phyloP scores from a whole-genome alignment of 2,797 vertebrate species.

The Euphonia xanthogaster region DNA sequence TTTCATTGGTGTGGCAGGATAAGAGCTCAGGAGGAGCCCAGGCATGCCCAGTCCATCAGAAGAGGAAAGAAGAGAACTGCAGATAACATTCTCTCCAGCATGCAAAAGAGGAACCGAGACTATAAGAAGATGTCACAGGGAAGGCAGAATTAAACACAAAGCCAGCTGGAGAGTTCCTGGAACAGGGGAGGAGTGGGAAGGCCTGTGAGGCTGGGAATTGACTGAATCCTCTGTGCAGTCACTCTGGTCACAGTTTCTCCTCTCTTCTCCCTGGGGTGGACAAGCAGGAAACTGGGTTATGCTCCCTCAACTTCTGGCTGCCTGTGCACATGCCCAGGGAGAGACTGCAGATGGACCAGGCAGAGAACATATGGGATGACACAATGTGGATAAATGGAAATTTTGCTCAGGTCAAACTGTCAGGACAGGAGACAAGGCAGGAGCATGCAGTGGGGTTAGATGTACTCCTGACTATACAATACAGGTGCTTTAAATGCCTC shows the following conservation, averaged over 20 bases:
- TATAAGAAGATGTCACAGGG: not conserved
- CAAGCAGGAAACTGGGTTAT: not conserved
- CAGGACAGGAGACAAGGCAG: not conserved
- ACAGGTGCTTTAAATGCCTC: not conserved
- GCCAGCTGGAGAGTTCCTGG: not conserved
- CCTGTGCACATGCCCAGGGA: not conserved
- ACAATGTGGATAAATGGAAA: not conserved
- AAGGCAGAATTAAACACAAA: constrained; percentile 4
- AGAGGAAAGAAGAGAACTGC: not conserved
- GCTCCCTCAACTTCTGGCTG: not conserved
- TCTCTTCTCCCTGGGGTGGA: not conserved
- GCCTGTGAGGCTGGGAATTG: not conserved
- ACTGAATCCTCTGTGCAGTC: not conserved
- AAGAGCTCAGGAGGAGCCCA: not conserved
- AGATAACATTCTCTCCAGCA: not conserved
- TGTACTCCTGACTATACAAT: not conserved
- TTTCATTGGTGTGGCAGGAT: not conserved
- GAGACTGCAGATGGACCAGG: not conserved
- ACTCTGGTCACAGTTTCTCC: not conserved
- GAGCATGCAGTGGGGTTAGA: not conserved
- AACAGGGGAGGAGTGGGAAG: not conserved
- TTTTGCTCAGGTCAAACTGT: not conserved
- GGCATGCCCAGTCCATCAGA: not conserved
- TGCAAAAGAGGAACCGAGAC: not conserved
- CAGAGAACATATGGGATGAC: not conserved